Base-by-base conservation (phyloP, 2,888 invertebrate genomes). In the Isoperla grammatica region DNA sequence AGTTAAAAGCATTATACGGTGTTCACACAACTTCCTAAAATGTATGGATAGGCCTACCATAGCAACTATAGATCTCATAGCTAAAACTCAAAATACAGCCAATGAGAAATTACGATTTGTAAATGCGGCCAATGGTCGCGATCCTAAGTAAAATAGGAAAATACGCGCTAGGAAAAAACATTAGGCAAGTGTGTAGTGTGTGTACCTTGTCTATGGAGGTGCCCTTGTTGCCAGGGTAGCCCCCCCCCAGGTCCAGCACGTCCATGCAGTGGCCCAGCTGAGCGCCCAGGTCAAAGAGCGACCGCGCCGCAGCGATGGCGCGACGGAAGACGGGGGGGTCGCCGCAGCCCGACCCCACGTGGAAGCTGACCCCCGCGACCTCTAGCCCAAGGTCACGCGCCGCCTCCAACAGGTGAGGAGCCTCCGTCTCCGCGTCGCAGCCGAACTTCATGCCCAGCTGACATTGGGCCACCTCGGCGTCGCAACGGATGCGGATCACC, bases 391-490 rank as follows among this genome's bases (percentile, higher is more conserved):
- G 69, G 39, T 72, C 69, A 60, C 73, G 71, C 39, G 80, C 80
- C 15, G 72, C 69, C 60, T 71, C 80, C 66, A 91, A 80, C 46
- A 94, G 78, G 1, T 82, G 77, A 12, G 88, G 87, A 9, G 88
- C 90, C 72, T 91, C 92, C 23, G 78, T 76, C 63, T 80, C 76
- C 4, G 89, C 84, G 75, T 91, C 87, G 75, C 94, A 95, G 59
- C 96, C 96, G 78, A 94, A 97, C 79, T 97, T 97, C 79, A 93
- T 88, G 54, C 96, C 95, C 64, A 97, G 81, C 64, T 85, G 90
- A 69, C 94, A 95, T 71, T 89, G 90, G 8, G 93, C 90, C 3
- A 83, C 81, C 69, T 83, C 81, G 57, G 94, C 93, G 74, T 95
- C 91, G 71, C 89, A 89, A 66, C 93, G 85, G 71, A 95, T 93